phyloP scores from a whole-genome alignment of 1,140 invertebrate species.

The Venturia canescens region DNA sequence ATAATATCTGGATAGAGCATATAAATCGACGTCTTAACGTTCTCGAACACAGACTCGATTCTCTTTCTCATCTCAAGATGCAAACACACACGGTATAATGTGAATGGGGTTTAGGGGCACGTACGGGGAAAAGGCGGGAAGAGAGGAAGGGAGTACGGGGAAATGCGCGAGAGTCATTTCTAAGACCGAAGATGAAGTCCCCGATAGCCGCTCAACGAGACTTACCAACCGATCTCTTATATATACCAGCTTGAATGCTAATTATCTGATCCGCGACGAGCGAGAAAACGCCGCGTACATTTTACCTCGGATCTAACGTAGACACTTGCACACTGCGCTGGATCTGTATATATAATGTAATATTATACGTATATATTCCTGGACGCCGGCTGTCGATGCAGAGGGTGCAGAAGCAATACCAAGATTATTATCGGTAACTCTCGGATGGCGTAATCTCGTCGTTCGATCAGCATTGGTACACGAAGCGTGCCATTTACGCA shows the following conservation, averaged over 20 bases:
- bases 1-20: conserved; percentile 25
- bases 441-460: conserved; percentile 67
- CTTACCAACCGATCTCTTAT: conserved; percentile 41
- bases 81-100: background rate
- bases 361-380: conserved; percentile 26
- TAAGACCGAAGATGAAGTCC: conserved; percentile 38
- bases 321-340: conserved; percentile 23
- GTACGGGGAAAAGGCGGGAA: background rate
- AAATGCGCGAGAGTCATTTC: conserved; percentile 40
- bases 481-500: conserved; percentile 72
- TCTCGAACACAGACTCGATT: background rate
- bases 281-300: conserved; percentile 32
- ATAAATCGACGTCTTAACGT: conserved; percentile 36
- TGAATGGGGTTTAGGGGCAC: background rate
- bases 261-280: conserved; percentile 69
- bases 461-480: conserved; percentile 62
- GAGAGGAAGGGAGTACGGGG: background rate
- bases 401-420: conserved; percentile 69
- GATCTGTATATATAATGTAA: conserved; percentile 8
- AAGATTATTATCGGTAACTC: conserved; percentile 70
- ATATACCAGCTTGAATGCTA: conserved; percentile 64
- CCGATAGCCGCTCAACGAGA: conserved; percentile 25
- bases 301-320: conserved; percentile 42
- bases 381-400: conserved; percentile 50
- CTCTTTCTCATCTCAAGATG: conserved; percentile 9